A percentile compares a stretch with the other conserved stretches of the same genome.
phyloP scores from a whole-genome alignment of 2,113 vertebrate species.

The Candoia aspera region DNA sequence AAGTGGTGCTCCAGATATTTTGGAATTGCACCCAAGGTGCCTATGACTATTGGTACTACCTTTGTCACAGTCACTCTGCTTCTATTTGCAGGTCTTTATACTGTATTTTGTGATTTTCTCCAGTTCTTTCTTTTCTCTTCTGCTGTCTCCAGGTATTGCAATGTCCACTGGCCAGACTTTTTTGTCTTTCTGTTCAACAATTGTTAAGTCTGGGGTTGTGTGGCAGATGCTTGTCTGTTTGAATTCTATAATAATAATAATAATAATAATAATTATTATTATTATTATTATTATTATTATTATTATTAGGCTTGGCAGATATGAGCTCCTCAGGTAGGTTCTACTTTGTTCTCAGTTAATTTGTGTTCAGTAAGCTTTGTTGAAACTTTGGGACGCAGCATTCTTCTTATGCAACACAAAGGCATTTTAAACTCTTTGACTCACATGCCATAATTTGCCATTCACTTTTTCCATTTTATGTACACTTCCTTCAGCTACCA shows the following conservation, averaged over 20 bases:
- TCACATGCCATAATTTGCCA: background rate
- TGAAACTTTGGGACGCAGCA: background rate
- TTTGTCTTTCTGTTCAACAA: background rate
- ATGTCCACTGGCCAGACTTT: background rate
- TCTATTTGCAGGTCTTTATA: background rate
- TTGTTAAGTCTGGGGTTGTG: background rate
- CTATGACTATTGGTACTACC: background rate
- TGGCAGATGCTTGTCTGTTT: background rate
- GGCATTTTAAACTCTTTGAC: background rate
- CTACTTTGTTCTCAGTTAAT: constrained; percentile 8
- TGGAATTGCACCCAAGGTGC: background rate
- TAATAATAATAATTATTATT: too few relatives aligned
- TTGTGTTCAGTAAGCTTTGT: background rate
- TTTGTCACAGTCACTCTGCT: background rate
- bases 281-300: background rate
- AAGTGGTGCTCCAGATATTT: background rate
- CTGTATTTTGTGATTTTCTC: background rate
- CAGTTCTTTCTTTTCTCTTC: background rate
- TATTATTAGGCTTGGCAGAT: background rate
- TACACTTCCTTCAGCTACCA: background rate
- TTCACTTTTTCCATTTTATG: background rate
- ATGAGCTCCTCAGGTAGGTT: background rate
- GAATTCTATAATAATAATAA: too few relatives aligned
- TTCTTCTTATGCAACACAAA: background rate
- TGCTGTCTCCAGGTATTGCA: background rate